Evolutionary conservation across 2,113 vertebrate genomes (phyloP), one percentile per base, ranked within the genome.

Genomic region (Amia ocellicauda): DNA sequence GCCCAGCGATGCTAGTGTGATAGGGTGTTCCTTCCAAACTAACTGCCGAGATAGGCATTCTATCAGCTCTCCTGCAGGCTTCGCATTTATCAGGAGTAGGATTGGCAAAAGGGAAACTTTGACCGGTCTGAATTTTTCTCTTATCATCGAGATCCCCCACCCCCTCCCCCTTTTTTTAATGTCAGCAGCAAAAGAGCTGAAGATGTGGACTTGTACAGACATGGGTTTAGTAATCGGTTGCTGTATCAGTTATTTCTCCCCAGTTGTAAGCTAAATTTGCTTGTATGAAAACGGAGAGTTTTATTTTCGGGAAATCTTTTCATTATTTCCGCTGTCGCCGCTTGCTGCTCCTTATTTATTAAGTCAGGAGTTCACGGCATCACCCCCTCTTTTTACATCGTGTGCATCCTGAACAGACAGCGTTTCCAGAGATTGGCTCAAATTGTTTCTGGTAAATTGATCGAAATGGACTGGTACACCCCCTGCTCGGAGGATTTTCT

Each of bases 61-160:
- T 95, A 95, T 95, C 93, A 92, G 92, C 81, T 74, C 76, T 83
- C 78, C 80, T 90, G 91, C 93, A 95, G 93, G 86, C 92, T 74
- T 88, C 81, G 76, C 89, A 84, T 91, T 95, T 94, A 95, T 94
- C 93, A 86, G 92, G 86, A 87, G 88, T 84, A 89, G 90, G 90
- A 89, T 91, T 93, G 92, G 85, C 89, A 85, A 91, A 89, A 91
- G 89, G 91, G 87, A 93, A 93, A 91, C 91, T 92, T 86, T 88
- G 90, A 92, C 89, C 91, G 80, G 91, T 91, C 89, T 86, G 88
- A 93, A 86, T 91, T 91, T 85, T 88, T 90, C 86, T 86, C 86
- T 90, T 90, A 89, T 90, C 88, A 75, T 85, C 72, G 74, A 82
- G 69, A 76, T 74, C 76, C 73, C 72, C 59, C 68, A 42, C 47